A percentile compares a stretch with the other conserved stretches of the same genome.
phyloP scores from a whole-genome alignment of 2,113 vertebrate species.

The Neomonachus schauinslandi region DNA sequence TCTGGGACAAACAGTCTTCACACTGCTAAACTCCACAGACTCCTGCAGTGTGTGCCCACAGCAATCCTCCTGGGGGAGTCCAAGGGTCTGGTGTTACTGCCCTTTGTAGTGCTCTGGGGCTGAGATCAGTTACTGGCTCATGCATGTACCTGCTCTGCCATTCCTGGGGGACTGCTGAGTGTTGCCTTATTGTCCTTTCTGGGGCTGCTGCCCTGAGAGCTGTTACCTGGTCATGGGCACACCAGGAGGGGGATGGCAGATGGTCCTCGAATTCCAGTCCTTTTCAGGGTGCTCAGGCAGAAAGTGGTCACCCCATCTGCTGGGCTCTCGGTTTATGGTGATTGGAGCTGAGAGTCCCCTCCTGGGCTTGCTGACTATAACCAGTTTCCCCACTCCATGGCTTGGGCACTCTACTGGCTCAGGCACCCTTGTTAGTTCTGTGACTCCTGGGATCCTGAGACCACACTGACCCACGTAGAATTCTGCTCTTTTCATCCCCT shows the following conservation, averaged over 20 bases:
- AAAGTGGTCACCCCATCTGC: background rate
- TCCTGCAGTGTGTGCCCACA: background rate
- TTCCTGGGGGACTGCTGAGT: background rate
- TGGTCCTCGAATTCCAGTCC: background rate
- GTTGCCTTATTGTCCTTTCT: background rate
- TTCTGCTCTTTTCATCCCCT: background rate
- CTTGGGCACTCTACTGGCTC: background rate
- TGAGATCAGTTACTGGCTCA: background rate
- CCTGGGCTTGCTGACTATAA: background rate
- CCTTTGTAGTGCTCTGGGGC: background rate
- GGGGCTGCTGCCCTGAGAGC: background rate
- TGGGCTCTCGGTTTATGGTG: background rate
- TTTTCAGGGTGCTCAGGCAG: background rate
- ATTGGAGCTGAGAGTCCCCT: background rate
- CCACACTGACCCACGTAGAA: background rate
- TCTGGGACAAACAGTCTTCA: background rate
- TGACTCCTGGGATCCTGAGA: background rate
- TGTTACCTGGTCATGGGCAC: background rate
- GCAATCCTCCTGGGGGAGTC: background rate
- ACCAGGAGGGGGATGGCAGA: background rate
- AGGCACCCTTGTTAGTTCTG: background rate
- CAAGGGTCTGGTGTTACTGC: background rate
- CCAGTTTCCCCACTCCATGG: background rate
- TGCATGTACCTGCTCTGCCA: background rate
- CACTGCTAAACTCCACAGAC: background rate